phyloP scores from a whole-genome alignment of 2,888 invertebrate genomes.

The Nasonovia ribisnigri region DNA sequence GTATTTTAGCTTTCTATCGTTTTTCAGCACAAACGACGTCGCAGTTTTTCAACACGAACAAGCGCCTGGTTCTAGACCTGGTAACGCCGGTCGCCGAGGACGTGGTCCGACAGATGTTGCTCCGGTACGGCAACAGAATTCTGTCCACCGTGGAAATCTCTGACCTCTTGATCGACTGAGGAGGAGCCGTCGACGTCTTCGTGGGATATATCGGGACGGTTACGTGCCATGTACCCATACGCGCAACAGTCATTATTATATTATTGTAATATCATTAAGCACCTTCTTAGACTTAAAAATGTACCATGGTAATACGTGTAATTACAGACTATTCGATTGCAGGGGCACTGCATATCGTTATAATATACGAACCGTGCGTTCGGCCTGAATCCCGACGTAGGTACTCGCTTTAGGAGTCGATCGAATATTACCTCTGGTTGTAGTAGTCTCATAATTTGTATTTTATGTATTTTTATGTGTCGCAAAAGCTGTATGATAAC shows the following conservation, averaged over 20 bases:
- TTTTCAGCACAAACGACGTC: slow-evolving; percentile 27
- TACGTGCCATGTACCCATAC: neutral
- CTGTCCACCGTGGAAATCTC: slow-evolving; percentile 15
- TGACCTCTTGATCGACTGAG: slow-evolving; percentile 26
- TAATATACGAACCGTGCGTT: neutral
- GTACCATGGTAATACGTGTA: neutral
- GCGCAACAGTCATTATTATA: neutral
- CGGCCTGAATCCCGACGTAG: neutral
- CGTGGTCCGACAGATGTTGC: neutral
- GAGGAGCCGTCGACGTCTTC: neutral
- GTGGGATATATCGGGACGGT: neutral
- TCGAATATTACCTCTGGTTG: neutral
- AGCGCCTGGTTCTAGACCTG: slow-evolving; percentile 31
- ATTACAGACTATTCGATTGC: neutral
- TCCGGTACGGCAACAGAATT: slow-evolving; percentile 24
- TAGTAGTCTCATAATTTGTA: neutral
- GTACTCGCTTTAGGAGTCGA: no score
- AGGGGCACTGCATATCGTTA: neutral
- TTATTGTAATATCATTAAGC: neutral
- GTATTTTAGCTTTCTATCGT: neutral
- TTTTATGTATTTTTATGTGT: neutral
- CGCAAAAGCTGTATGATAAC: neutral
- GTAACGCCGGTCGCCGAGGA: slow-evolving; percentile 46
- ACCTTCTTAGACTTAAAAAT: neutral
- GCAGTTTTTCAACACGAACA: slow-evolving; percentile 43